Base-by-base conservation (phyloP, 2,888 invertebrate species). In the Liopterus haemorrhoidalis region DNA sequence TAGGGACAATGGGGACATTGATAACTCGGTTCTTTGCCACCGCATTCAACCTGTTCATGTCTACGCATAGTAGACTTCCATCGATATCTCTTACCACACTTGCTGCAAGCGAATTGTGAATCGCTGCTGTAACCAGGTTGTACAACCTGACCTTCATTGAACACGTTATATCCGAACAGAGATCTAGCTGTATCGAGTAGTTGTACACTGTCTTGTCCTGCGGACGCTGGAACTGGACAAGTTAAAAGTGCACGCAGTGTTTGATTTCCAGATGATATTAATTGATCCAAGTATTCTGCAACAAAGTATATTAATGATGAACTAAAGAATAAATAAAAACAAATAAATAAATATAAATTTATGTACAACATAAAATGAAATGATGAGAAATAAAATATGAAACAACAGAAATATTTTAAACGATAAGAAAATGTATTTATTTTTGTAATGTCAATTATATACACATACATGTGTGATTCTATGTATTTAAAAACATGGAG, bases 31-130 rank as follows among this genome's bases (percentile, higher is more conserved):
- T 85, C 82, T 64, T 87, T 88, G 52, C 85, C 86, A 31, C 86
- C 66, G 68, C 87, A 87, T 68, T 87, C 87, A 50, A 86, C 85
- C 71, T 80, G 83, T 68, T 85, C 86, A 70, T 88, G 88, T 3
- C 85, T 77, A 8, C 84, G 75, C 72, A 87, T 74, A 48, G 87
- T 87, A 37, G 86, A 86, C 70, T 85, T 88, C 87, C 88, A 88
- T 58, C 87, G 79, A 67, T 89, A 89, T 54, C 82, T 77, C 67
- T 88, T 88, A 51, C 88, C 87, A 69, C 89, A 89, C 63, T 86
- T 86, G 38, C 85, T 75, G 62, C 88, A 88, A 36, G 84, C 78
- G 67, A 85, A 87, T 61, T 81, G 80, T 33, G 73, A 66, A 30
- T 72, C 71, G 19, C 66, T 68, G 59, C 73, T 71, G 56, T 69